These are phyloP conservation scores for Morphnarchus princeps DNA, from an alignment of 2,113 vertebrate species.

Conservation along the genomic window DNA sequence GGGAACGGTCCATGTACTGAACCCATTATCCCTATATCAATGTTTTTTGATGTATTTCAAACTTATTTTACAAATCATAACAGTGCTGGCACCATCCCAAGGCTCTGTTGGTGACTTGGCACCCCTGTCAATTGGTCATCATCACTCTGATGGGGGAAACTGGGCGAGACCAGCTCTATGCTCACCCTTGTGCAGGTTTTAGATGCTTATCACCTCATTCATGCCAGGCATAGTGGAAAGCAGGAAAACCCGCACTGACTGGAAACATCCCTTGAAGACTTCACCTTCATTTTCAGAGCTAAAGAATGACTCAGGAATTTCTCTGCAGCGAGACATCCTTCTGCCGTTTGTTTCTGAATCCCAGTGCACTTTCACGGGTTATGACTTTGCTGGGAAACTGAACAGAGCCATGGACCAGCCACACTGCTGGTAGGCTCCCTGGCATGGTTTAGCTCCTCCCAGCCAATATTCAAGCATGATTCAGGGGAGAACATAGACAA, in stretches of 20 bases:
- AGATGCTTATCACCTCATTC: background rate
- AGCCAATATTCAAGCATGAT: background rate
- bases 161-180: background rate
- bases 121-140: background rate
- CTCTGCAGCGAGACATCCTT: background rate
- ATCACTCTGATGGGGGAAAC: background rate
- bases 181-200: background rate
- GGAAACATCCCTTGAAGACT: background rate
- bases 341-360: background rate
- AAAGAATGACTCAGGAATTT: background rate
- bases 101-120: background rate
- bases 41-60: background rate
- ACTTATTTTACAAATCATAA: background rate
- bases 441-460: background rate
- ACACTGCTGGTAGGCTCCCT: background rate
- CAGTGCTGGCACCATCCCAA: background rate
- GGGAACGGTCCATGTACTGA: background rate
- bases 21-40: background rate
- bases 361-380: background rate
- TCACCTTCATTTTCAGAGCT: background rate
- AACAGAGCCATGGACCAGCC: background rate
- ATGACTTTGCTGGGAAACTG: background rate
- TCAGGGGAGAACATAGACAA: background rate
- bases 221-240: background rate
- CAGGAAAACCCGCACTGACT: background rate